Percentiles rank a stretch among this genome's conserved stretches.
Evolutionary conservation across 2,113 vertebrate genomes (phyloP).

Genomic region (Chascanopsetta lugubris): DNA sequence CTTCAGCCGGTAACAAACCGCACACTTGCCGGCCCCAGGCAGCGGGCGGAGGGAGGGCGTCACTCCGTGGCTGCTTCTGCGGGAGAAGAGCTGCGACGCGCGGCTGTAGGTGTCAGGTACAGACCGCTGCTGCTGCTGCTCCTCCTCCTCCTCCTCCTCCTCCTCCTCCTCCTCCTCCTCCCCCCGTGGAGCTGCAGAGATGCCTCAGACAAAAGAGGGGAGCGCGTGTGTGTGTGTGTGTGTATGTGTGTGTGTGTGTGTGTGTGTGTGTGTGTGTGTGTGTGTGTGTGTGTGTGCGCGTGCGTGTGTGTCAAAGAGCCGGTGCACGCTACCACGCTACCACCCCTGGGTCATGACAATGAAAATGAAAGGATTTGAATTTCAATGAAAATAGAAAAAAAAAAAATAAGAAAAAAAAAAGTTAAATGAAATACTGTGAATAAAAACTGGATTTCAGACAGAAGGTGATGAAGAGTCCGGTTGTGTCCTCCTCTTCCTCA

Average conservation of each 20-base stretch:
- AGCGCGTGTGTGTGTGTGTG: neutral
- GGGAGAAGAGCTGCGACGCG: constrained; percentile 43
- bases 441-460: neutral
- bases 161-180: constrained; percentile 21
- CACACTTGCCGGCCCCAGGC: constrained; percentile 11
- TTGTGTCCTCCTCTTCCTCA: constrained; percentile 16
- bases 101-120: constrained; percentile 66
- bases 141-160: constrained; percentile 31
- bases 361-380: neutral
- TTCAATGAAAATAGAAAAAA: neutral
- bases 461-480: neutral
- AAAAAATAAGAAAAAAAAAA: too few species aligned
- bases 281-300: neutral
- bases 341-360: neutral
- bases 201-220: constrained; percentile 63
- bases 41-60: constrained; percentile 1
- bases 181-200: constrained; percentile 51
- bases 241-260: constrained; percentile 4
- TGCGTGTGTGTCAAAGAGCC: neutral
- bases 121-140: constrained; percentile 45
- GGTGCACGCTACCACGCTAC: neutral
- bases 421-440: too few species aligned
- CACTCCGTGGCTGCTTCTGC: constrained; percentile 27
- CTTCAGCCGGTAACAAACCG: too few species aligned
- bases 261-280: neutral